A percentile compares a stretch with the other conserved stretches of the same genome.
Conservation (phyloP, 2,888 invertebrate genomes). For the Drosophila neotestacea region DNA sequence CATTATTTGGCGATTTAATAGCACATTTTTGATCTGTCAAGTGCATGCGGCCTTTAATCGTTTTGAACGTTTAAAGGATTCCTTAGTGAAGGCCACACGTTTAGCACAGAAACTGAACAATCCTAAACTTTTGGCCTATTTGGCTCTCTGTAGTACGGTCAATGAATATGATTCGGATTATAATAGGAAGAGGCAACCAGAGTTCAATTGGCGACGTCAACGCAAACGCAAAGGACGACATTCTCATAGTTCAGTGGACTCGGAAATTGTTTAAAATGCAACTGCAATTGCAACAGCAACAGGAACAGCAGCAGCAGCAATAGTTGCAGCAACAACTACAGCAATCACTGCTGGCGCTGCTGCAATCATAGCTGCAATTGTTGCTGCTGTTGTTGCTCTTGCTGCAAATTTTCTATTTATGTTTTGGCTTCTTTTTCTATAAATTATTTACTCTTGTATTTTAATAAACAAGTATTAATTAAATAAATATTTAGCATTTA, state of each 20-base stretch:
- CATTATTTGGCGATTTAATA: constrained; percentile 76
- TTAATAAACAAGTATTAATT: constrained; percentile 74
- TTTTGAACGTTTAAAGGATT: constrained; percentile 70
- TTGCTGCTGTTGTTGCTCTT: neutral
- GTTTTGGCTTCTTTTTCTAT: neutral
- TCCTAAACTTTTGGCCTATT: constrained; percentile 53
- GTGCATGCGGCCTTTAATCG: constrained; percentile 76
- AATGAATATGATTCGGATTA: constrained; percentile 64
- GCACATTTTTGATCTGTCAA: constrained; percentile 72
- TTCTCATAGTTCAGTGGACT: neutral
- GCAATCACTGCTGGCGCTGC: neutral
- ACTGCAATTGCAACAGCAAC: neutral
- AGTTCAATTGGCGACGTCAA: neutral
- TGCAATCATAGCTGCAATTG: constrained; percentile 1
- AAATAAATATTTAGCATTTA: constrained; percentile 65
- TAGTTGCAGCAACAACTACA: neutral
- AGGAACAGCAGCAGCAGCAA: neutral
- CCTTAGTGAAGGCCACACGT: constrained; percentile 59
- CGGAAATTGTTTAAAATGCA: neutral
- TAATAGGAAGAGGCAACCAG: constrained; percentile 11
- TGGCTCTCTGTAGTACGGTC: constrained; percentile 62
- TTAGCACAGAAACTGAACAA: constrained; percentile 61
- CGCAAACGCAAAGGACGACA: neutral
- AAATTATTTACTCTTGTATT: neutral
- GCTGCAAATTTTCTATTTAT: neutral